Evolutionary conservation across 2,888 invertebrate species (phyloP), one percentile per base, ranked within the genome.

Genomic region (Aphelenchoides bicaudatus): DNA sequence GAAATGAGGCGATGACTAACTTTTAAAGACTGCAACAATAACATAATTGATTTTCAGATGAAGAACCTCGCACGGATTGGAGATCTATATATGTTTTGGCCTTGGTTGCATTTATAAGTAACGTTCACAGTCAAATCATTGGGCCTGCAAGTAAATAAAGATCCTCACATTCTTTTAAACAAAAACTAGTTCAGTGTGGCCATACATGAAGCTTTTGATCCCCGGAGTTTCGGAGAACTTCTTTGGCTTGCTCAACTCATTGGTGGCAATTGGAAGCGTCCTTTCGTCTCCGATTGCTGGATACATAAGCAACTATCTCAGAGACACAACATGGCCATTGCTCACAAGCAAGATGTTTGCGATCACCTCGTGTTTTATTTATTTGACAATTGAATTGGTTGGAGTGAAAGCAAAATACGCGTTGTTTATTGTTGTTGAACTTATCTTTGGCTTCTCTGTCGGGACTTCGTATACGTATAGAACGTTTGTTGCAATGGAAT

Each of bases 401-500:
- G 39, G 49, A 2, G 38, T 55, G 28, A n/a, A 48, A 16, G 38
- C 34, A 10, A 25, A 39, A n/a, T 64, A 67, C 47, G n/a, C 63
- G 30, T 27, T 66, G 4, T 64, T 64, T 37, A 16, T 63, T 23
- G 27, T 65, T 3, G 65, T 63, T 30, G 66, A 64, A 28, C 46
- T 64, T 8, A 46, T 68, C 13, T 55, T 64, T 6, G 65, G 65
- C 25, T 53, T 56, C 6, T 68, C 48, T 3, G 29, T 59, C n/a
- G 61, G 64, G 19, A 23, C 39, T 52, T 5, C 39, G n/a, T 3
- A 23, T 34, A 28, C 30, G n/a, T 58, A 27, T 23, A 29, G 60
- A 6, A 28, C 61, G 48, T 67, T 67, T 39, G 54, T 66, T 34
- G 66, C 66, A 5, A 65, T 65, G 61, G 66, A 63, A 27, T 61